Conservation (phyloP, 2,113 vertebrate genomes). For the Emydocephalus ijimae region DNA sequence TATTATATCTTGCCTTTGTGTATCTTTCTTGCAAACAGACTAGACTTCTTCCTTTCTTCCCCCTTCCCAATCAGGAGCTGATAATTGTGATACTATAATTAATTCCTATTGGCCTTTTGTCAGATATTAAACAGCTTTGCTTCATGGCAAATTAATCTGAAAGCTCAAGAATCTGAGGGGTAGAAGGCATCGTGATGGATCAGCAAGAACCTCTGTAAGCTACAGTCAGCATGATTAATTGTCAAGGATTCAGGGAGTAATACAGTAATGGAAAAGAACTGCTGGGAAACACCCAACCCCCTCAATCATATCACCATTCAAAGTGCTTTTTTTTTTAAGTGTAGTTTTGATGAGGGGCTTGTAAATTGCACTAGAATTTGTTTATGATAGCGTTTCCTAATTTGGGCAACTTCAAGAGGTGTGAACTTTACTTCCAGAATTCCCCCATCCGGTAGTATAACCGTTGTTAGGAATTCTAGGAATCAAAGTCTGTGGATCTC, state of each 20-base stretch:
- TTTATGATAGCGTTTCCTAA: neutral
- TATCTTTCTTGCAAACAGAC: neutral
- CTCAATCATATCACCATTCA: neutral
- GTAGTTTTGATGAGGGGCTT: neutral
- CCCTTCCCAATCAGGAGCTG: neutral
- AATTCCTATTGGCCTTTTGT: neutral
- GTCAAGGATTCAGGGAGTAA: neutral
- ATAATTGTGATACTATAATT: neutral
- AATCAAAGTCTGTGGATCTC: neutral
- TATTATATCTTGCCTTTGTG: neutral
- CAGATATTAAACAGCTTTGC: neutral
- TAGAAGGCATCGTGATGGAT: neutral
- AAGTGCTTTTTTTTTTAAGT: neutral
- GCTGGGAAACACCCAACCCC: neutral
- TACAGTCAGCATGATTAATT: neutral
- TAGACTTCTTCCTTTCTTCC: neutral
- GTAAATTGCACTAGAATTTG: neutral
- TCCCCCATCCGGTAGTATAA: neutral
- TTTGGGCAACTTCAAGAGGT: neutral
- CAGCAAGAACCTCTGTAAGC: neutral
- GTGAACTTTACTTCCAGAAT: neutral
- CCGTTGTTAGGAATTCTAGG: neutral
- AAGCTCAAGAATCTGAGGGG: neutral
- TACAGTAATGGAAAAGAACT: neutral
- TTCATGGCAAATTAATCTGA: neutral